These are phyloP conservation scores for Meganola albula DNA, from an alignment of 2,888 invertebrate species.

Conservation along the genomic window DNA sequence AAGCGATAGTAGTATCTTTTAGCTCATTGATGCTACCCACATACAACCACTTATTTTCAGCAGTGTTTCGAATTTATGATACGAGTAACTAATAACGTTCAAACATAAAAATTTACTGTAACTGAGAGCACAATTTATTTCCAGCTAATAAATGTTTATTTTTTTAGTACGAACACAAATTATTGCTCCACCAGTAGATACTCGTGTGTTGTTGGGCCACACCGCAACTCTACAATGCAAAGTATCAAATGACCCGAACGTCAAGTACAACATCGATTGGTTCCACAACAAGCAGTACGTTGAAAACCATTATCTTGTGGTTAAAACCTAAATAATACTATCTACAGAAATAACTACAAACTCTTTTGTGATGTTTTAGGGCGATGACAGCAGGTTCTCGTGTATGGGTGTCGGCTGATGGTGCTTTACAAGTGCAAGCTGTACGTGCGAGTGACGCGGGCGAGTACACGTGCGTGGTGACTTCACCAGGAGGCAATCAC, in stretches of 20 bases:
- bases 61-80: no score
- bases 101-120: no score
- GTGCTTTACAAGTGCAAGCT: slow-evolving; percentile 91
- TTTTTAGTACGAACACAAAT: slow-evolving; percentile 93
- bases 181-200: slow-evolving; percentile 94
- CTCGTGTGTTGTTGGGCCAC: slow-evolving; percentile 93
- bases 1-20: no score
- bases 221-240: slow-evolving; percentile 96
- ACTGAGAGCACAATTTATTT: no score
- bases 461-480: slow-evolving; percentile 93
- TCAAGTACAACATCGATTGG: slow-evolving; percentile 92
- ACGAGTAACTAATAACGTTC: no score
- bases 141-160: slow-evolving; percentile 12
- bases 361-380: slow-evolving; percentile 34
- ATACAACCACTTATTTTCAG: no score
- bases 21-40: no score
- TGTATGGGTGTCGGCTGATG: slow-evolving; percentile 86
- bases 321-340: no score
- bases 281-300: slow-evolving; percentile 90
- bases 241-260: slow-evolving; percentile 93
- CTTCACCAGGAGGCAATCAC: slow-evolving; percentile 95
- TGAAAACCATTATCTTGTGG: slow-evolving; percentile 12
- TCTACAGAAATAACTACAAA: background rate
- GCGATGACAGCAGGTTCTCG: slow-evolving; percentile 80
- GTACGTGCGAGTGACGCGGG: slow-evolving; percentile 96